Conservation (phyloP, 92 coral and sea anemone species). For the Desmophyllum pertusum region DNA sequence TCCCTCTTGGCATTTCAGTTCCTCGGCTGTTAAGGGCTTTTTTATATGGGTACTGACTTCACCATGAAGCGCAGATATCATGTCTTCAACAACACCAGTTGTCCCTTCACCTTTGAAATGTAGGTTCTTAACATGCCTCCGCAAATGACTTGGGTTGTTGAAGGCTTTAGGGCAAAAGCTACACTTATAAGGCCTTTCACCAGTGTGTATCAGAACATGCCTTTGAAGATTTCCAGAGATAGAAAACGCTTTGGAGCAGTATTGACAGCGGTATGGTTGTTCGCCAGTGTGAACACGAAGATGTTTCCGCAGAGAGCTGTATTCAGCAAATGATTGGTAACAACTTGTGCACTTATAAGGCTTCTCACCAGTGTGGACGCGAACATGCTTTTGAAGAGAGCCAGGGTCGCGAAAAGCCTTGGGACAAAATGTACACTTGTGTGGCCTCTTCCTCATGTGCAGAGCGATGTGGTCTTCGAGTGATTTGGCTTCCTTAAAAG, state of each 20-base stretch:
- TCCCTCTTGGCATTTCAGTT: neutral
- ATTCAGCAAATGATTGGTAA: conserved; percentile 91
- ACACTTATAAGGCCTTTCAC: conserved; percentile 95
- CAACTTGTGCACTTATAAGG: conserved; percentile 89
- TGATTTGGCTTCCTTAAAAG: conserved; percentile 59
- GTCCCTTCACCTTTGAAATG: conserved; percentile 78
- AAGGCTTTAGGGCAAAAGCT: conserved; percentile 94
- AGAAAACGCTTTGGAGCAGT: conserved; percentile 92
- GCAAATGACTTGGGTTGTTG: conserved; percentile 93
- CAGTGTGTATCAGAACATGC: conserved; percentile 95
- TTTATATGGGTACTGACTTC: conserved; percentile 25
- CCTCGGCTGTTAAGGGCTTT: neutral
- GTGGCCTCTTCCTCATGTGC: conserved; percentile 91
- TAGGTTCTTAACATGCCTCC: conserved; percentile 93
- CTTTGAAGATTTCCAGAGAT: conserved; percentile 97
- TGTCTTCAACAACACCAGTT: conserved; percentile 48
- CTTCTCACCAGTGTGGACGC: conserved; percentile 97
- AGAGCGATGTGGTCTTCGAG: conserved; percentile 83
- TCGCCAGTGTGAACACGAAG: conserved; percentile 97
- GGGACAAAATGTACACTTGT: conserved; percentile 90
- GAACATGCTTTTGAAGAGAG: conserved; percentile 94
- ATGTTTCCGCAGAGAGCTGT: conserved; percentile 95
- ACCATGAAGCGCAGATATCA: conserved; percentile 46
- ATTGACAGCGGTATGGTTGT: conserved; percentile 92
- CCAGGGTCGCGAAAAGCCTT: conserved; percentile 99